These are phyloP conservation scores for Epizoanthus rinbou DNA, from an alignment of 92 coral and sea anemone species.

Conservation along the genomic window DNA sequence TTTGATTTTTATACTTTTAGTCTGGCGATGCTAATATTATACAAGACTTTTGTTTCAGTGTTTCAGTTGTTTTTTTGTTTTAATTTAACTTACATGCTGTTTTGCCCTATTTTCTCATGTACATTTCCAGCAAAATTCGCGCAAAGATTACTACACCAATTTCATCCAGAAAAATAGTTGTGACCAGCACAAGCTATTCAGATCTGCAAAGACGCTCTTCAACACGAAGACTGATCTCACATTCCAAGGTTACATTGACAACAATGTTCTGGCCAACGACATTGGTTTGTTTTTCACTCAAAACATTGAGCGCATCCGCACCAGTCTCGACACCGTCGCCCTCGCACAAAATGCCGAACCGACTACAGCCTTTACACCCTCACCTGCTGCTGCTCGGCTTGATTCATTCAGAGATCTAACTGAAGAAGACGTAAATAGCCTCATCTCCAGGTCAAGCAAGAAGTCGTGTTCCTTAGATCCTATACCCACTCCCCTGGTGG, in stretches of 20 bases:
- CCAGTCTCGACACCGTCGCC: slow-evolving; percentile 44
- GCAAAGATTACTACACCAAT: slow-evolving; percentile 45
- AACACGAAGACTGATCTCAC: slow-evolving; percentile 37
- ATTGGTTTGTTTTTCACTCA: slow-evolving; percentile 29
- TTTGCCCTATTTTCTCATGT: no score
- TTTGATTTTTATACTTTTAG: no score
- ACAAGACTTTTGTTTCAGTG: no score
- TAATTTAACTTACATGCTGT: no score
- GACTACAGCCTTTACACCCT: not conserved
- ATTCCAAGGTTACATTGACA: slow-evolving; percentile 48
- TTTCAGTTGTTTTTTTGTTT: no score
- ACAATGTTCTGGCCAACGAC: slow-evolving; percentile 48
- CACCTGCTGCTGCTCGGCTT: not conserved
- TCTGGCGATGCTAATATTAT: no score
- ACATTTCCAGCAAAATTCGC: no score
- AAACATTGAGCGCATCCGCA: slow-evolving; percentile 26
- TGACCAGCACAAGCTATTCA: slow-evolving; percentile 59
- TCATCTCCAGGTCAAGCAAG: slow-evolving; percentile 40
- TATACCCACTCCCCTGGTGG: slow-evolving; percentile 43
- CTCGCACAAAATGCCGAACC: not conserved
- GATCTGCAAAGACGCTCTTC: slow-evolving; percentile 59
- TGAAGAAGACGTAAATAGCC: slow-evolving; percentile 9
- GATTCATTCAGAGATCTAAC: slow-evolving; percentile 13
- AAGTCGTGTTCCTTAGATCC: slow-evolving; percentile 47
- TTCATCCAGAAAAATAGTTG: slow-evolving; percentile 47